Base-by-base conservation (phyloP, 2,888 invertebrate species). In the Leucophenga montana region DNA sequence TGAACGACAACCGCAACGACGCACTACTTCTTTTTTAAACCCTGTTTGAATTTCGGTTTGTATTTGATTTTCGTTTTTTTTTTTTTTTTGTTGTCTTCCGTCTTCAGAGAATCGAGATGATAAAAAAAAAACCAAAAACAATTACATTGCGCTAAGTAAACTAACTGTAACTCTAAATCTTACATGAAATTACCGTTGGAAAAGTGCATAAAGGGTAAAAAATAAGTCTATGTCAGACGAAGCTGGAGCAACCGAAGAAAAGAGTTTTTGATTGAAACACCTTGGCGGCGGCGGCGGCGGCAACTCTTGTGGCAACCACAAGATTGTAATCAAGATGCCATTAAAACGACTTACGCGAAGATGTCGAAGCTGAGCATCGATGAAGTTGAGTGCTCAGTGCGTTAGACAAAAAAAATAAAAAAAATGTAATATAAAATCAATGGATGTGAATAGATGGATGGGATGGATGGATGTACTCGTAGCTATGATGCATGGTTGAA, bases 281-380 rank as follows among this genome's bases (percentile, higher is more conserved):
- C 56, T 66, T 62, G 61, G 61, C 70, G 54, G 27, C 27, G 50
- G 67, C 61, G 13, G 53, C 20, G 50, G 18, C 57, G 44, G 50
- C 53, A 61, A 67, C 53, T 56, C 50, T 48, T 48, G 11, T 22
- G 69, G 70, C 76, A 79, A 83, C 83, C 81, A 77, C 85, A 84
- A 85, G 82, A 85, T 85, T 76, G 84, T 83, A 84, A 84, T 85
- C 83, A 83, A 81, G 80, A 77, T 80, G 81, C 85, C 85, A 85
- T 85, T 82, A 85, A 85, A 82, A 79, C 82, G 83, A 82, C 82
- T 84, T 81, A 80, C 76, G 39, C 39, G 75, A 79, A 84, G 82
- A 82, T 83, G 82, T 81, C 83, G 78, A 82, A 73, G 73, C 70
- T 75, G 84, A 84, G 83, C 82, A 80, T 82, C 83, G 82, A 81